A percentile compares a stretch with the other conserved stretches of the same genome.
These are phyloP conservation scores for Ophion ventricosus DNA, from an alignment of 2,888 invertebrate genomes.

Conservation along the genomic window DNA sequence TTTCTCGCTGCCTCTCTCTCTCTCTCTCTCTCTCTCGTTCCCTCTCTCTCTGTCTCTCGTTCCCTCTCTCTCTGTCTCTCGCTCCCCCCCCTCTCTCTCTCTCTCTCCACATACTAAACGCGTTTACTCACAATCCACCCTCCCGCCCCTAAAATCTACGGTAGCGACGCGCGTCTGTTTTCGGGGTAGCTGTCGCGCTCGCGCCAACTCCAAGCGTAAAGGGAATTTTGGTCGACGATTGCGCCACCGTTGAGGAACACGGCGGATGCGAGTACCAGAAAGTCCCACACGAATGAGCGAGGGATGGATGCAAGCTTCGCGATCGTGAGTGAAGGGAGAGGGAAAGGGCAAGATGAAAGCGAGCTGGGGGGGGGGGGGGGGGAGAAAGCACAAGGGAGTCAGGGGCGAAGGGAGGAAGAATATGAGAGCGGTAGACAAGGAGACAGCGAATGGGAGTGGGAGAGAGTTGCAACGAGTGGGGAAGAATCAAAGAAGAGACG, in stretches of 20 bases:
- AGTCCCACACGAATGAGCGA: conserved; percentile 2
- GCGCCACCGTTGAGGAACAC: conserved; percentile 25
- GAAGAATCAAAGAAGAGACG: too few species aligned
- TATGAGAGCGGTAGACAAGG: too few species aligned
- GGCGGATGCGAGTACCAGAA: not conserved
- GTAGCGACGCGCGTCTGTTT: conserved; percentile 24
- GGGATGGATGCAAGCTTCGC: not conserved
- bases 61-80: too few species aligned
- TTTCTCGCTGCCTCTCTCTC: too few species aligned
- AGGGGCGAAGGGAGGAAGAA: too few species aligned
- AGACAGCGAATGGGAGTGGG: too few species aligned
- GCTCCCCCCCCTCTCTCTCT: too few species aligned
- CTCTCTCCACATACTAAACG: not conserved
- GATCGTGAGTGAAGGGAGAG: not conserved
- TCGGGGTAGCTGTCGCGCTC: conserved; percentile 1
- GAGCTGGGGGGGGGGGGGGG: not conserved
- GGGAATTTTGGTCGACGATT: not conserved
- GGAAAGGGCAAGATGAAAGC: not conserved
- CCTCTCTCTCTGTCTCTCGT: too few species aligned
- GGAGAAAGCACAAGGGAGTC: not conserved
- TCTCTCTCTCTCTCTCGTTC: too few species aligned
- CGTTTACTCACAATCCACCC: conserved; percentile 14
- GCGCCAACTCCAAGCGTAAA: conserved; percentile 24
- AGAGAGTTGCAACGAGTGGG: too few species aligned
- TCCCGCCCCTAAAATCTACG: conserved; percentile 21